Evolutionary conservation across 2,113 vertebrate genomes (phyloP).

Genomic region (Cyanoderma ruficeps): DNA sequence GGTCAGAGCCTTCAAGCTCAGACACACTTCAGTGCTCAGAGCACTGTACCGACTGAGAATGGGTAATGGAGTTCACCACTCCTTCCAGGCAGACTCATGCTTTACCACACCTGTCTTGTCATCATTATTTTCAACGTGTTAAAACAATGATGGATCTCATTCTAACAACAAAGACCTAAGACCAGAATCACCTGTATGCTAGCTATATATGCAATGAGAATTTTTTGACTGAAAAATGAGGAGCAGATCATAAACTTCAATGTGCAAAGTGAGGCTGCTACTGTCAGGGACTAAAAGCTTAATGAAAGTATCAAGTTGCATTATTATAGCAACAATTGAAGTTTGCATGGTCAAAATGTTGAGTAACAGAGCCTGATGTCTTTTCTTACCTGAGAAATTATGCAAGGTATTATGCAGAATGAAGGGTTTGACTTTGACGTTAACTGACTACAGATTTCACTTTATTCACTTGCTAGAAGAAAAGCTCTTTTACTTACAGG

Average conservation of each 20-base stretch:
- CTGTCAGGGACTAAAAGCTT: neutral
- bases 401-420: neutral
- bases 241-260: neutral
- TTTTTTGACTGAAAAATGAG: neutral
- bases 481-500: neutral
- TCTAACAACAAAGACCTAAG: neutral
- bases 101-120: neutral
- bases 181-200: neutral
- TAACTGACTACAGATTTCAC: neutral
- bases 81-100: neutral
- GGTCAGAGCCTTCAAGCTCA: neutral
- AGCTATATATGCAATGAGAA: neutral
- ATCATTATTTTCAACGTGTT: neutral
- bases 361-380: neutral
- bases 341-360: neutral
- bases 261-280: neutral
- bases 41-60: fast-evolving
- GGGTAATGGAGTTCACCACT: neutral
- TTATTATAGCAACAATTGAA: neutral
- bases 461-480: neutral
- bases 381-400: neutral
- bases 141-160: neutral
- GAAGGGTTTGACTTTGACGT: neutral
- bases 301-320: neutral
- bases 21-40: too few relatives aligned